A percentile compares a stretch with the other conserved stretches of the same genome.
Conservation (phyloP, 2,113 vertebrate species). For the Atlantisia rogersi region DNA sequence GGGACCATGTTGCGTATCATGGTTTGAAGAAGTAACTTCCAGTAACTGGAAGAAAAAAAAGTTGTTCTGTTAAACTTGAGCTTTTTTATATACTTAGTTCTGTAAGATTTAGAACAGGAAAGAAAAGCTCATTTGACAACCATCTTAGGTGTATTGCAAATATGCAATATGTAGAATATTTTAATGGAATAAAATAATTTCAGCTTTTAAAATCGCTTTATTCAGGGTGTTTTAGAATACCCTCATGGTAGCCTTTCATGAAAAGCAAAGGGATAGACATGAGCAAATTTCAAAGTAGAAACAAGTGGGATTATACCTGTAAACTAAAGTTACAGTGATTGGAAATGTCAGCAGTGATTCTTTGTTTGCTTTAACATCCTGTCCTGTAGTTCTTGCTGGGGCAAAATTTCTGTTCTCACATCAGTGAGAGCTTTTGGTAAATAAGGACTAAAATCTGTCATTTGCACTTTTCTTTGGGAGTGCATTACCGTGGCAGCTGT, state of each 20-base stretch:
- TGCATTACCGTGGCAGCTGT: slow-evolving; percentile 58
- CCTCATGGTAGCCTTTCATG: neutral
- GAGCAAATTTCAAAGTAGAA: neutral
- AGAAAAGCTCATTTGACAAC: neutral
- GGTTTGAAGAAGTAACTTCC: neutral
- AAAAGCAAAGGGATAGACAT: neutral
- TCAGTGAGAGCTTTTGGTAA: slow-evolving; percentile 13
- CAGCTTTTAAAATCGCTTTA: neutral
- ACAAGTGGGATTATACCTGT: neutral
- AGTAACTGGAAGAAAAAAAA: neutral
- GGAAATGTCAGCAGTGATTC: neutral
- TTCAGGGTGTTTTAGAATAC: neutral
- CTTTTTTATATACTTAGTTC: neutral
- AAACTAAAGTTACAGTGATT: neutral
- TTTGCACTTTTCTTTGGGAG: slow-evolving; percentile 46
- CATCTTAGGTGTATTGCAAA: neutral
- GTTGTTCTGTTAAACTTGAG: neutral
- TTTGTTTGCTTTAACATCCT: neutral
- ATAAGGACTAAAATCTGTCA: slow-evolving; percentile 25
- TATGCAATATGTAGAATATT: neutral
- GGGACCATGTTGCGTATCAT: neutral
- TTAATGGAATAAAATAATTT: neutral
- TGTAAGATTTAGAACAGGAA: neutral
- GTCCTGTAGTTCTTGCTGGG: neutral
- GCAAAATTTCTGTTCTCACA: neutral